Base-by-base conservation (phyloP, 2,113 vertebrate species). In the Beaufortia kweichowensis region DNA sequence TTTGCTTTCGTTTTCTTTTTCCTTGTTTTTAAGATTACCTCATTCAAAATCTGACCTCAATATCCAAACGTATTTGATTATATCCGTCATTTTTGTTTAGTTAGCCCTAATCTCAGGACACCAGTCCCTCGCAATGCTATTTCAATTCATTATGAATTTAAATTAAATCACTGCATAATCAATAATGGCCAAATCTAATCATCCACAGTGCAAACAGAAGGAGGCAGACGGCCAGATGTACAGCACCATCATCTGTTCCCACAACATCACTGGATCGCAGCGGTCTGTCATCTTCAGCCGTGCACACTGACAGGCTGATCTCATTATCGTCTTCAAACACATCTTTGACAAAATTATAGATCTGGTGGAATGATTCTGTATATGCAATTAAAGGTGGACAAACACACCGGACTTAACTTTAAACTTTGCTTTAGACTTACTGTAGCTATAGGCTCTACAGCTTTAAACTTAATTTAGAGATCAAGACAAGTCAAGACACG, bases 131-230 rank as follows among this genome's bases (percentile, higher is more conserved):
- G 31, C 26, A 64, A 29, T 48, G 29, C 21, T 53, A 39, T 74
- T 62, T 35, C n/a, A 50, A 17, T 17, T 71, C 48, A 75, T 81
- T 79, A 71, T 63, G 39, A 26, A 78, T 82, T 68, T 48, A 69
- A 80, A 82, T 82, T 8, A 75, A 82, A 78, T 72, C 76, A 79
- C 29, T 55, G 60, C 62, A 61, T 83, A 61, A 81, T 79, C 66
- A 77, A 31, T 24, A 11, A 79, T 55, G 61, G 48, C 24, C n/a
- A 67, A 65, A 82, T 82, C 66, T 29, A 75, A 77, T 79, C 53
- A 72, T 33, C 23, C 26, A 31, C 33, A 46, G 48, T 26, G 50
- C 55, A 68, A 29, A 4, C 48, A 21, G 61, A 60, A 53, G 19
- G 33, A 31, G 67, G 59, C 77, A 28, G 6, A 61, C 12, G 8